Conservation (phyloP, 2,113 vertebrate genomes). For the Ramphastos sulfuratus region DNA sequence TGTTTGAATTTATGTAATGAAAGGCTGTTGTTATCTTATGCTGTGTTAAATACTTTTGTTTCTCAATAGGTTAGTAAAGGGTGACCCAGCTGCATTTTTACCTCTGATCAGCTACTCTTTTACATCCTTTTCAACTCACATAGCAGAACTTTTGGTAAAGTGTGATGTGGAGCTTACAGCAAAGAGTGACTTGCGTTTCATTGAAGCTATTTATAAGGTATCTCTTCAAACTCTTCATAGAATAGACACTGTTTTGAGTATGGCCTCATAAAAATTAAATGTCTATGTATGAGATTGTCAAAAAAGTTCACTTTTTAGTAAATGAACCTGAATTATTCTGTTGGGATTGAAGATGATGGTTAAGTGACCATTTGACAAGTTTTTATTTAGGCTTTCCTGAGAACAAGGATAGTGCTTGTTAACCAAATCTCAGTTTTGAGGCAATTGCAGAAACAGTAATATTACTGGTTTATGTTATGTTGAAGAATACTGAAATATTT, state of each 20-base stretch:
- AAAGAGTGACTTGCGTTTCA: constrained; percentile 91
- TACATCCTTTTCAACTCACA: constrained; percentile 85
- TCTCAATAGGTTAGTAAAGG: constrained; percentile 83
- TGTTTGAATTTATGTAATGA: neutral
- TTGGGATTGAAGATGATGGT: neutral
- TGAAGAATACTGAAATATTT: neutral
- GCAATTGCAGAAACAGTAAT: neutral
- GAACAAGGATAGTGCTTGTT: neutral
- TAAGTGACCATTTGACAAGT: neutral
- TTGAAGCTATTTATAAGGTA: constrained; percentile 93
- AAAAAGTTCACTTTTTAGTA: neutral
- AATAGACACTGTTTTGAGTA: neutral
- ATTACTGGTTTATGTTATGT: neutral
- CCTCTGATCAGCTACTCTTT: constrained; percentile 90
- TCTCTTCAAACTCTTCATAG: neutral
- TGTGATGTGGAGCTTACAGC: constrained; percentile 83
- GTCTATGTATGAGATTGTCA: neutral
- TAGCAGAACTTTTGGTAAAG: constrained; percentile 85
- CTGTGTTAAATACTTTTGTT: constrained; percentile 8
- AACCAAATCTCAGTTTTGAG: neutral
- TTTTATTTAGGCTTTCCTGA: neutral
- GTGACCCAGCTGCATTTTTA: constrained; percentile 86
- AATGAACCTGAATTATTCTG: neutral
- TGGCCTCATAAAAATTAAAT: neutral
- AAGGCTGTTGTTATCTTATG: neutral